Evolutionary conservation across 1,140 invertebrate species (phyloP).

Genomic region (Nomia melanderi): DNA sequence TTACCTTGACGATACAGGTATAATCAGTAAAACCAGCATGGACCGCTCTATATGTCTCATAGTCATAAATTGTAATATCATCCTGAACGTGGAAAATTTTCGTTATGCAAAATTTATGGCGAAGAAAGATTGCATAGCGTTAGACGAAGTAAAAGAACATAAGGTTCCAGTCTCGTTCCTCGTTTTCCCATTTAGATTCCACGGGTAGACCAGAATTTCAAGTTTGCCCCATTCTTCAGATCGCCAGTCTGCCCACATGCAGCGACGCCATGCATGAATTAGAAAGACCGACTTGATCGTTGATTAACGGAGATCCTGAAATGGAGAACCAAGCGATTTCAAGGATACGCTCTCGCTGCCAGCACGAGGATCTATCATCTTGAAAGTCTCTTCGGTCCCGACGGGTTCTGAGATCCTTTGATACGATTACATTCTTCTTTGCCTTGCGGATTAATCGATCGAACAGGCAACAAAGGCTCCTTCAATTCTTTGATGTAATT

Average conservation of each 20-base stretch:
- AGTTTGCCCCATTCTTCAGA: background rate
- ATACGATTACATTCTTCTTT: conserved; percentile 11
- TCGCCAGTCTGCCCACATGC: background rate
- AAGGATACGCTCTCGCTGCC: conserved; percentile 24
- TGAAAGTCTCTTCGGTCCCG: conserved; percentile 1
- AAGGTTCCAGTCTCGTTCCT: too few relatives aligned
- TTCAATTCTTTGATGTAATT: background rate
- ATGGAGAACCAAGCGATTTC: conserved; percentile 31
- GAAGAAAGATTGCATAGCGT: too few relatives aligned
- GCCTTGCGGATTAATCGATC: background rate
- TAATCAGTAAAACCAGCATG: too few relatives aligned
- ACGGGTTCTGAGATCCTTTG: background rate
- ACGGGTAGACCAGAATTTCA: background rate
- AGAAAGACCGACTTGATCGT: conserved; percentile 17
- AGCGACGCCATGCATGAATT: conserved; percentile 19
- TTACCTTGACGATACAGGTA: too few relatives aligned
- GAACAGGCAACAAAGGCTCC: background rate
- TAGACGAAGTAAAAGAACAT: too few relatives aligned
- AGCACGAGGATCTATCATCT: conserved; percentile 5
- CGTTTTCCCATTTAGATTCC: too few relatives aligned
- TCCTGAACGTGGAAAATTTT: too few relatives aligned
- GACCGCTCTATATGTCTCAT: too few relatives aligned
- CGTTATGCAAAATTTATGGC: too few relatives aligned
- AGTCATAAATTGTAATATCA: too few relatives aligned
- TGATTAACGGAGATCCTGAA: conserved; percentile 34